Conservation (phyloP, 2,888 invertebrate genomes). For the Calliopum simillimum region DNA sequence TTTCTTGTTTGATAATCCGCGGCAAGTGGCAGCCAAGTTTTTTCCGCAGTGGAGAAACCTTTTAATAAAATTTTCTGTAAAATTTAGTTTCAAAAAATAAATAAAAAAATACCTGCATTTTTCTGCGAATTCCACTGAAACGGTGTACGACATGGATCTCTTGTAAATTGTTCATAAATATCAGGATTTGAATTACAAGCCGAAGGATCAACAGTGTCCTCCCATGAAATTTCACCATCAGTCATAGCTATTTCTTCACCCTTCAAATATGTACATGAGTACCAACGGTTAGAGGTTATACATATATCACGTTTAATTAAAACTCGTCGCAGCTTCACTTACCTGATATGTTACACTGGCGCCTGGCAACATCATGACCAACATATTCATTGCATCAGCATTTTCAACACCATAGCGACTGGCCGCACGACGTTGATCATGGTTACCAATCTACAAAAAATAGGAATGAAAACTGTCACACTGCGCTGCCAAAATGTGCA, state of each 20-base stretch:
- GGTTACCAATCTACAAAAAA: slow-evolving; percentile 72
- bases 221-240: slow-evolving; percentile 69
- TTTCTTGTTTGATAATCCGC: slow-evolving; percentile 72
- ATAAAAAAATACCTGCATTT: slow-evolving; percentile 53
- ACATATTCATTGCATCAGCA: slow-evolving; percentile 82
- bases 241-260: slow-evolving; percentile 57
- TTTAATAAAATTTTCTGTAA: not conserved
- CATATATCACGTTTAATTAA: no score
- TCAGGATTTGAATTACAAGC: slow-evolving; percentile 69
- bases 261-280: slow-evolving; percentile 57
- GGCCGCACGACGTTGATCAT: slow-evolving; percentile 74
- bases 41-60: slow-evolving; percentile 62
- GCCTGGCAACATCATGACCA: slow-evolving; percentile 73
- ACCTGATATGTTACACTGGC: slow-evolving; percentile 73
- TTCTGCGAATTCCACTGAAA: slow-evolving; percentile 70
- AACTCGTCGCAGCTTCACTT: not conserved
- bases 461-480: no score
- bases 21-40: slow-evolving; percentile 67
- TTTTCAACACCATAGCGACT: slow-evolving; percentile 73
- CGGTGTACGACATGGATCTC: slow-evolving; percentile 74
- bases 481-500: no score
- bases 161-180: slow-evolving; percentile 70
- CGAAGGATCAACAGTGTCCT: slow-evolving; percentile 69
- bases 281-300: not conserved
- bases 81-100: not conserved